Evolutionary conservation across 2,113 vertebrate species (phyloP).

Genomic region (Planiliza haematocheilus): DNA sequence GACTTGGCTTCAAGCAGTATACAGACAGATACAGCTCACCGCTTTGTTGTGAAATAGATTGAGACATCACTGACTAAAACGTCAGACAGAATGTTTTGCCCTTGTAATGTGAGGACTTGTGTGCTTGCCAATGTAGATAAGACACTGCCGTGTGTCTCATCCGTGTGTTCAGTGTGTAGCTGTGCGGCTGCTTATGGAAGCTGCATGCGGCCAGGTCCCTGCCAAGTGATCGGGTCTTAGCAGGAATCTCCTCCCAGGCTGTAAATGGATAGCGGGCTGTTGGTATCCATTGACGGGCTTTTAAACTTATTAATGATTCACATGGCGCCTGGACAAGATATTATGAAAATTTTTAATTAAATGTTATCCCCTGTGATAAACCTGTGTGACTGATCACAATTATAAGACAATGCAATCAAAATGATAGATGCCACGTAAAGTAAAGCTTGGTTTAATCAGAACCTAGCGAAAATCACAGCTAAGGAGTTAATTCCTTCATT

Average conservation of each 20-base stretch:
- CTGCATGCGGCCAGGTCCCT: conserved; percentile 24
- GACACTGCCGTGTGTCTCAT: conserved; percentile 31
- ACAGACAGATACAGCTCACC: neutral
- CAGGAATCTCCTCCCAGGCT: conserved; percentile 42
- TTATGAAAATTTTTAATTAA: neutral
- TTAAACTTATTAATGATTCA: conserved; percentile 50
- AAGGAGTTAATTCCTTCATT: no score
- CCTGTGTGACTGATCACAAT: no score
- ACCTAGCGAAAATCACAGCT: no score
- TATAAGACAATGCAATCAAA: neutral
- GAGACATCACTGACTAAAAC: neutral
- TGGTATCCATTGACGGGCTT: conserved; percentile 29
- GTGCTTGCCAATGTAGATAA: conserved; percentile 35
- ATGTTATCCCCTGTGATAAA: neutral
- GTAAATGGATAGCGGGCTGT: conserved; percentile 66
- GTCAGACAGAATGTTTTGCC: conserved; percentile 17
- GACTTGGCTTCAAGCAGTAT: neutral
- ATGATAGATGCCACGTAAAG: no score
- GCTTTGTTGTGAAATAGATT: neutral
- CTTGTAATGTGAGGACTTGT: conserved; percentile 36
- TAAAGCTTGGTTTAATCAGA: no score
- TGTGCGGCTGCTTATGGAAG: conserved; percentile 49
- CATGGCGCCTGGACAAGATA: conserved; percentile 4
- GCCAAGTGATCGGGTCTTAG: conserved; percentile 51
- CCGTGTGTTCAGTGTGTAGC: conserved; percentile 14